Evolutionary conservation across 2,113 vertebrate species (phyloP).

Genomic region (Macrotus californicus): DNA sequence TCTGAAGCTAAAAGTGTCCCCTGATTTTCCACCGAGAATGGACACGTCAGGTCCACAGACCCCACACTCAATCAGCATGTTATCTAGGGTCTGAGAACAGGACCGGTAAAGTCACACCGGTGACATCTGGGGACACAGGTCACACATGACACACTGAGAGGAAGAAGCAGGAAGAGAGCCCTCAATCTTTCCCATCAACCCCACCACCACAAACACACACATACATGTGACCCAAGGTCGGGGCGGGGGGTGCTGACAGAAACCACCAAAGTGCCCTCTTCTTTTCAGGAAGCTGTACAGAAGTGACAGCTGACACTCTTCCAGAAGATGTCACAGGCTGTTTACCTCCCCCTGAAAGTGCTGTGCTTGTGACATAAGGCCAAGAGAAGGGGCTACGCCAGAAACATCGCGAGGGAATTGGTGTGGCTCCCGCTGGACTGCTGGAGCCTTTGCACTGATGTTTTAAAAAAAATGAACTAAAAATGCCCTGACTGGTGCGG

Average conservation of each 20-base stretch:
- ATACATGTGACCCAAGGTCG: not conserved
- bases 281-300: not conserved
- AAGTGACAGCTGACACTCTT: not conserved
- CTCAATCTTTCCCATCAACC: not conserved
- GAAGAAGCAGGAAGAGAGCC: not conserved
- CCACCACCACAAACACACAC: too few relatives aligned
- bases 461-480: not conserved
- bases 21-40: not conserved
- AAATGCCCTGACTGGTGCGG: too few relatives aligned
- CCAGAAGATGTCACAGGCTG: not conserved
- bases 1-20: not conserved
- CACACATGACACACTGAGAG: not conserved
- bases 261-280: not conserved
- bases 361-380: not conserved
- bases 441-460: not conserved
- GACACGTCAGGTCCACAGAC: not conserved
- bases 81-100: not conserved
- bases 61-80: not conserved
- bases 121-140: not conserved
- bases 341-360: not conserved
- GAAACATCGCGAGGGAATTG: not conserved
- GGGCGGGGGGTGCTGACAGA: too few relatives aligned
- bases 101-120: not conserved
- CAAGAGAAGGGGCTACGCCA: not conserved
- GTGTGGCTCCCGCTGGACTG: not conserved